These are phyloP conservation scores for Anastatus disparis DNA, from an alignment of 1,140 invertebrate genomes.

Conservation along the genomic window DNA sequence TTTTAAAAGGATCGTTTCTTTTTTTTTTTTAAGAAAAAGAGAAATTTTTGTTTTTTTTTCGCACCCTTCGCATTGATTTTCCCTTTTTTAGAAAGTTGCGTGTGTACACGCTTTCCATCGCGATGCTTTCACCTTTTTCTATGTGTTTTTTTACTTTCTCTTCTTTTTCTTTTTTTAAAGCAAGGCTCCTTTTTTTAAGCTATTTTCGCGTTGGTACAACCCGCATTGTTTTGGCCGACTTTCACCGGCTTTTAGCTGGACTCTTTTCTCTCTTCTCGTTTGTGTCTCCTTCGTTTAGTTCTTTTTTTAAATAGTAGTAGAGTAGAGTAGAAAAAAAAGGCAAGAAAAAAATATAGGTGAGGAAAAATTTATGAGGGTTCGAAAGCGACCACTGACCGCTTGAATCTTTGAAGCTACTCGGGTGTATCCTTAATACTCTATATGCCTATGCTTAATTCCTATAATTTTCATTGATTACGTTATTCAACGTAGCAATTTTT, in stretches of 20 bases:
- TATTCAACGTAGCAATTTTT: slow-evolving; percentile 16
- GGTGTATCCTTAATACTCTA: background rate
- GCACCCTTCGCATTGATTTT: slow-evolving; percentile 6
- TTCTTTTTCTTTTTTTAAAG: background rate
- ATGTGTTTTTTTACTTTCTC: background rate
- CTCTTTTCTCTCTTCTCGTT: slow-evolving; percentile 34
- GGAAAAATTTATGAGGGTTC: slow-evolving; percentile 52
- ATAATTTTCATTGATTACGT: slow-evolving; percentile 30
- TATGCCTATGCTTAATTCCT: slow-evolving; percentile 12
- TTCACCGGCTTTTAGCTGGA: slow-evolving; percentile 50
- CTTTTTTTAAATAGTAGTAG: no score
- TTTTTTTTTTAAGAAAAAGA: no score
- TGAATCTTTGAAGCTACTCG: background rate
- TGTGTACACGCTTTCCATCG: background rate
- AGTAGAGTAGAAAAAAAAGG: slow-evolving; percentile 44
- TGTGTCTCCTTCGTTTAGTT: background rate
- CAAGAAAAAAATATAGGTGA: slow-evolving; percentile 40
- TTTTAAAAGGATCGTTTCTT: no score
- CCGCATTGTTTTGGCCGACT: slow-evolving; percentile 58
- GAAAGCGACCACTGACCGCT: slow-evolving; percentile 21
- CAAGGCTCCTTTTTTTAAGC: slow-evolving; percentile 3
- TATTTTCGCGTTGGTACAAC: slow-evolving; percentile 33
- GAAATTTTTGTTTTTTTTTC: background rate
- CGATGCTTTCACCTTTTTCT: slow-evolving; percentile 14
- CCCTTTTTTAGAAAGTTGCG: slow-evolving; percentile 31